A percentile compares a stretch with the other conserved stretches of the same genome.
phyloP scores from a whole-genome alignment of 2,888 invertebrate genomes.

The Gymnocheta viridis region DNA sequence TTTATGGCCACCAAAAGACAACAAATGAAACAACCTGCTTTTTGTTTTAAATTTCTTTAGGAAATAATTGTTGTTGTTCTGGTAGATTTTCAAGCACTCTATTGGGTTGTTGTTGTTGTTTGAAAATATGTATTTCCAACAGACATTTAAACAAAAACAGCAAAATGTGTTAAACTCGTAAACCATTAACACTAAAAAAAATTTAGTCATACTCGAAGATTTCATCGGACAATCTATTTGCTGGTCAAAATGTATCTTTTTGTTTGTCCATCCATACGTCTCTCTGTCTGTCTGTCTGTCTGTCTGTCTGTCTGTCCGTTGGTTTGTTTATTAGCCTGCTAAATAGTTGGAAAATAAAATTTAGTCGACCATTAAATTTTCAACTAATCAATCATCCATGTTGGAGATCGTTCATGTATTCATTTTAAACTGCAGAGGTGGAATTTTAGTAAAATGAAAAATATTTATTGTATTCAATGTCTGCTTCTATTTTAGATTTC shows the following conservation, averaged over 20 bases:
- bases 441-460: neutral
- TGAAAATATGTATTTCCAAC: slow-evolving; percentile 33
- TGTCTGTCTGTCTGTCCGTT: neutral
- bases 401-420: neutral
- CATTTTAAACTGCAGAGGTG: neutral
- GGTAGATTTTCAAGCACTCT: neutral
- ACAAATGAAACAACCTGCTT: slow-evolving; percentile 39
- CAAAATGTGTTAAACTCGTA: slow-evolving; percentile 24
- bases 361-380: slow-evolving; percentile 44
- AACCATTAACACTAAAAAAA: slow-evolving; percentile 38
- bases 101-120: neutral
- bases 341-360: slow-evolving; percentile 22
- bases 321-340: slow-evolving; percentile 15
- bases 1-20: slow-evolving; percentile 37
- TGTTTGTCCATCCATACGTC: neutral
- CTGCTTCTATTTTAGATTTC: neutral
- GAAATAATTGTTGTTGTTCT: neutral
- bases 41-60: neutral
- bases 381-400: slow-evolving; percentile 13
- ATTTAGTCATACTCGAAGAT: neutral
- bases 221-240: neutral
- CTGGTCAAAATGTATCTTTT: neutral
- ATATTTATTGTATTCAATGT: slow-evolving; percentile 7
- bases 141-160: slow-evolving; percentile 19
- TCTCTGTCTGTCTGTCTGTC: neutral